These are phyloP conservation scores for Pseudomyrmex sp. DNA, from an alignment of 1,140 invertebrate genomes.

Conservation along the genomic window DNA sequence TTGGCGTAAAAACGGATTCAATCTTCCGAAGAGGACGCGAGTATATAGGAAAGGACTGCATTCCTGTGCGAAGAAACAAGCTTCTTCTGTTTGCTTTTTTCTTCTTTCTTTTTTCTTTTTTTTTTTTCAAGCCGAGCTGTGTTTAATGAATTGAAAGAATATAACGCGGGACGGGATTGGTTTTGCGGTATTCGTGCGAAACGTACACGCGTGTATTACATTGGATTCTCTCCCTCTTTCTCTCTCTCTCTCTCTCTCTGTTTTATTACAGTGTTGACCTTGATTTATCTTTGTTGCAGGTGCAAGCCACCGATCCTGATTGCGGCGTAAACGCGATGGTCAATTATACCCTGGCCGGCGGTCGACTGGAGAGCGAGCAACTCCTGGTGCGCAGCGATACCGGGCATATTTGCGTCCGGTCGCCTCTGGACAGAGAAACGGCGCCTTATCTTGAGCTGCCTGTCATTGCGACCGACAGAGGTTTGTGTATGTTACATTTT, in stretches of 20 bases:
- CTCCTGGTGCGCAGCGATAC: constrained; percentile 92
- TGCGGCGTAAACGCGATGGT: constrained; percentile 97
- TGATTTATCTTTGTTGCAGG: constrained; percentile 86
- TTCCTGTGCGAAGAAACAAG: not conserved
- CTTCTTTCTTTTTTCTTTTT: not conserved
- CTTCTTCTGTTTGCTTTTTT: not conserved
- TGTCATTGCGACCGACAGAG: constrained; percentile 97
- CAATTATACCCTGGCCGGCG: constrained; percentile 95
- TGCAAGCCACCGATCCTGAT: constrained; percentile 97
- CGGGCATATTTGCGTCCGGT: constrained; percentile 95
- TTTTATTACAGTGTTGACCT: constrained; percentile 35
- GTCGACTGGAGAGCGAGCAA: constrained; percentile 88
- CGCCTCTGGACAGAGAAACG: constrained; percentile 94
- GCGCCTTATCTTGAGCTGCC: constrained; percentile 95
- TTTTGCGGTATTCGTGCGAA: not conserved
- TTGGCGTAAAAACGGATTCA: not conserved
- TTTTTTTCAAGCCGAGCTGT: not conserved
- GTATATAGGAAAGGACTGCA: not conserved
- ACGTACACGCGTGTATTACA: not conserved
- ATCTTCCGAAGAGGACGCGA: not conserved
- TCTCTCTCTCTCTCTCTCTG: not conserved
- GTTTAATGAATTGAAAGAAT: not conserved
- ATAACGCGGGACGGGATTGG: not conserved
- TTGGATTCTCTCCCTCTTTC: not conserved
- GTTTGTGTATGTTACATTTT: constrained; percentile 85